These are phyloP conservation scores for Maconellicoccus hirsutus DNA, from an alignment of 1,140 invertebrate genomes.

Conservation along the genomic window DNA sequence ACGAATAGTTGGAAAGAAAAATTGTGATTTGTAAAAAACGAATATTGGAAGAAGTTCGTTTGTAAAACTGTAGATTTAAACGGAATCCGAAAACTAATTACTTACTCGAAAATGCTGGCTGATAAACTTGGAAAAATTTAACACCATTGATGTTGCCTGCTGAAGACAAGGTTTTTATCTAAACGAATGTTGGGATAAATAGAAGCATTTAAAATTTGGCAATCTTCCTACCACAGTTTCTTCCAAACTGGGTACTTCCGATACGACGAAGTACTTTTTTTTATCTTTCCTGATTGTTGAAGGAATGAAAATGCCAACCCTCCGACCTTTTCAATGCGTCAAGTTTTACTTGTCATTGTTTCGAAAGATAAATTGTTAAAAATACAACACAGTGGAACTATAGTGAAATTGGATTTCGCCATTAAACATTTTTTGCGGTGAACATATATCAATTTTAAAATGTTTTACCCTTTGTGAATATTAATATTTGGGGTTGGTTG, in stretches of 20 bases:
- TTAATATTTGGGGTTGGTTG: no score
- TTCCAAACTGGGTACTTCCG: slow-evolving; percentile 8
- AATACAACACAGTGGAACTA: neutral
- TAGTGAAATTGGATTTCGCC: neutral
- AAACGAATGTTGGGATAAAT: neutral
- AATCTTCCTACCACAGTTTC: neutral
- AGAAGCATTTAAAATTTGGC: slow-evolving; percentile 5
- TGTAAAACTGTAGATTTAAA: neutral
- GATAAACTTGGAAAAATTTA: neutral
- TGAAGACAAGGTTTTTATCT: neutral
- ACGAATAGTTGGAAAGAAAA: no score
- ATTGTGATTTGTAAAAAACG: no score
- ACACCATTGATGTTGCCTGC: neutral
- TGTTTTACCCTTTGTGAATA: neutral
- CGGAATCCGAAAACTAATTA: neutral
- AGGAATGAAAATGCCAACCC: neutral
- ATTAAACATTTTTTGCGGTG: neutral
- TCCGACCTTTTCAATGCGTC: neutral
- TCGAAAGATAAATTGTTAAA: neutral
- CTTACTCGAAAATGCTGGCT: neutral
- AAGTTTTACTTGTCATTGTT: slow-evolving; percentile 4
- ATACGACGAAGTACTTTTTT: neutral
- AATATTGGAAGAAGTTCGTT: neutral
- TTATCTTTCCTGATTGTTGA: neutral
- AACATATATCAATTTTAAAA: neutral